A percentile compares a stretch with the other conserved stretches of the same genome.
phyloP scores from a whole-genome alignment of 2,888 invertebrate species.

The Tinea semifulvella region DNA sequence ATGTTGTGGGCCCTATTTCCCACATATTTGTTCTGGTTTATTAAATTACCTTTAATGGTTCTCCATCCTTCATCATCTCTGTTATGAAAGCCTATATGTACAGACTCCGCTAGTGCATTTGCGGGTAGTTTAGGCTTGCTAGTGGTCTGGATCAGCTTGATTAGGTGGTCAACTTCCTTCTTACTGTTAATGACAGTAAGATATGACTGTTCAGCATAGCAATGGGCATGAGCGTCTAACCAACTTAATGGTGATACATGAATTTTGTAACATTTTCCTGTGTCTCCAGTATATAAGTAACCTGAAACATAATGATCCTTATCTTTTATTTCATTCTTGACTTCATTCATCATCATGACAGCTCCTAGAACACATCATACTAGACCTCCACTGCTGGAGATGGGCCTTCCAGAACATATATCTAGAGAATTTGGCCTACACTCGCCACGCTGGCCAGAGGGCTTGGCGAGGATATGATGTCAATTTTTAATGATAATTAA shows the following conservation, averaged over 20 bases:
- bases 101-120: conserved; percentile 23
- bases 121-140: conserved; percentile 27
- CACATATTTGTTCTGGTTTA: no score
- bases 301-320: no score
- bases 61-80: conserved; percentile 27
- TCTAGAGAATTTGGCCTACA: no score
- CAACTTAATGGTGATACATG: not conserved
- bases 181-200: conserved; percentile 36
- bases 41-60: conserved; percentile 37
- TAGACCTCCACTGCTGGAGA: no score
- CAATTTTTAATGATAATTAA: no score
- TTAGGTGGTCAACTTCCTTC: conserved; percentile 30
- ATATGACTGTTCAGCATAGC: not conserved
- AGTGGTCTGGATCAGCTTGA: conserved; percentile 27
- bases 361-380: no score
- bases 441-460: no score
- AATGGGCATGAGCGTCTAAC: not conserved
- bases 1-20: no score
- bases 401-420: no score
- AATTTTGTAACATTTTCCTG: not conserved
- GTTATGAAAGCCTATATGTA: conserved; percentile 23
- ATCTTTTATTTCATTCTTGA: no score
- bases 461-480: no score
- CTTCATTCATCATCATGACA: no score
- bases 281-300: not conserved